These are phyloP conservation scores for Calycopis cecrops DNA, from an alignment of 1,140 invertebrate genomes.

Conservation along the genomic window DNA sequence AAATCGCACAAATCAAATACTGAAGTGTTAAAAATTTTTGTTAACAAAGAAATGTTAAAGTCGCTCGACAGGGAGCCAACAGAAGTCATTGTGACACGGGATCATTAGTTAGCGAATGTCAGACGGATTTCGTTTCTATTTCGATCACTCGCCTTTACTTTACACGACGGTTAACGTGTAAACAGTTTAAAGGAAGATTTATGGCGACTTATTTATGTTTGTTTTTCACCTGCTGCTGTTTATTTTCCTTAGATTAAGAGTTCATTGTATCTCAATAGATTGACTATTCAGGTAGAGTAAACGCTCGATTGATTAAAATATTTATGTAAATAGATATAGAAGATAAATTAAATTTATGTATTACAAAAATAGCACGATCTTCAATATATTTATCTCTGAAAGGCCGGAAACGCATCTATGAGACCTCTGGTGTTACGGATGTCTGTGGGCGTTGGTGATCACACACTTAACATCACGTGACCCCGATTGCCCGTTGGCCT, in stretches of 20 bases:
- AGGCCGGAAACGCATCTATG: too few relatives aligned
- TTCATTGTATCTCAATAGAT: too few relatives aligned
- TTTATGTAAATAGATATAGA: too few relatives aligned
- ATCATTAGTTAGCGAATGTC: constrained; percentile 68
- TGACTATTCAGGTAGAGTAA: too few relatives aligned
- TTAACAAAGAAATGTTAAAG: constrained; percentile 54
- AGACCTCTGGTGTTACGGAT: too few relatives aligned
- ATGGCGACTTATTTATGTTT: constrained; percentile 34
- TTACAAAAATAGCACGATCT: too few relatives aligned
- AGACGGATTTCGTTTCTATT: constrained; percentile 45
- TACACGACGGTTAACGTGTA: constrained; percentile 59
- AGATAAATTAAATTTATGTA: too few relatives aligned
- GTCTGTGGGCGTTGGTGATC: too few relatives aligned
- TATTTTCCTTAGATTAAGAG: constrained; percentile 18
- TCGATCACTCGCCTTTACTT: constrained; percentile 45
- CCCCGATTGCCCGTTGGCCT: too few relatives aligned
- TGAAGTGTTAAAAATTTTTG: constrained; percentile 68
- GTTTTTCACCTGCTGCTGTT: constrained; percentile 42
- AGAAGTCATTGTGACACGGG: constrained; percentile 44
- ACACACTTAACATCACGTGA: too few relatives aligned
- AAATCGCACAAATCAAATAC: constrained; percentile 72
- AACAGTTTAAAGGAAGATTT: constrained; percentile 58
- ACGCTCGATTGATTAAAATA: too few relatives aligned
- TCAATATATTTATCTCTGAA: too few relatives aligned
- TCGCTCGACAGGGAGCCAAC: constrained; percentile 49